phyloP scores from a whole-genome alignment of 2,113 vertebrate genomes.

The Lepus timidus region DNA sequence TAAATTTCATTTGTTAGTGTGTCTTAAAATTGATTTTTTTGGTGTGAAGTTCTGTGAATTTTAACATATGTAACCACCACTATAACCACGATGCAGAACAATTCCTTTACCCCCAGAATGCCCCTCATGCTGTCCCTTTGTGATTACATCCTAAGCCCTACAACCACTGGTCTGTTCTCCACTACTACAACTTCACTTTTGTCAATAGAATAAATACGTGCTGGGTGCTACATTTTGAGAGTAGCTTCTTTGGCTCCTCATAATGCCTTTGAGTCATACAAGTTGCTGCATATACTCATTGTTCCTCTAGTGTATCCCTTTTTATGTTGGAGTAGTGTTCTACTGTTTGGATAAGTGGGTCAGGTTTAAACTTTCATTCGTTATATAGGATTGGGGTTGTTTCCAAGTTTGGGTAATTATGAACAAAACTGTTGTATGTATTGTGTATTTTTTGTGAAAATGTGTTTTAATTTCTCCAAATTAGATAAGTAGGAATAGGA shows the following conservation, averaged over 20 bases:
- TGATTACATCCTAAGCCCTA: background rate
- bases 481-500: background rate
- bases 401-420: background rate
- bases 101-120: background rate
- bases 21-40: background rate
- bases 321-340: background rate
- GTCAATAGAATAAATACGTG: background rate
- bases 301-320: background rate
- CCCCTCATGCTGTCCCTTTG: background rate
- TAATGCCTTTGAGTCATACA: background rate
- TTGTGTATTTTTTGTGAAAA: background rate
- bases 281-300: background rate
- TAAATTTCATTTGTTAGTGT: background rate
- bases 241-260: background rate
- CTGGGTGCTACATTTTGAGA: background rate
- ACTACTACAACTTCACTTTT: background rate
- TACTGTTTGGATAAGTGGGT: background rate
- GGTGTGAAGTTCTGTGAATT: background rate
- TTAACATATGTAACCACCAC: background rate
- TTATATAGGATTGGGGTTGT: background rate
- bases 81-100: background rate
- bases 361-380: background rate
- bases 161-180: background rate
- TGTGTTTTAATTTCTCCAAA: background rate
- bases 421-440: background rate